Conservation (phyloP, 2,113 vertebrate species). For the Psittacula cyanocephala region DNA sequence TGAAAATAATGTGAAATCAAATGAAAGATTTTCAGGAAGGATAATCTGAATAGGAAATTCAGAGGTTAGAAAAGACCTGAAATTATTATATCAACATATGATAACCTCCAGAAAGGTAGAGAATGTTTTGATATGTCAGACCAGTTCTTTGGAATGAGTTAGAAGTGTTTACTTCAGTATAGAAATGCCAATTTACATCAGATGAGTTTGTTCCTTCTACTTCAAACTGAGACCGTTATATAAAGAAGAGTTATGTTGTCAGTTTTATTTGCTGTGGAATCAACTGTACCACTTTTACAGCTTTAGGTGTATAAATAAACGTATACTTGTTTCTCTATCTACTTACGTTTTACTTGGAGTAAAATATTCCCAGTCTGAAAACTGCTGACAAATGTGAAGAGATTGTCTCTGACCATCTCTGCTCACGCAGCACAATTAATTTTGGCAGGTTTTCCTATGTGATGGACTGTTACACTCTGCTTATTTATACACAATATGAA, state of each 20-base stretch:
- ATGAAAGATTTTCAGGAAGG: neutral
- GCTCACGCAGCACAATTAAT: slow-evolving; percentile 23
- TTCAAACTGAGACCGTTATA: neutral
- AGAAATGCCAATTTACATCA: neutral
- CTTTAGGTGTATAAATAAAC: neutral
- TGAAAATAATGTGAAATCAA: neutral
- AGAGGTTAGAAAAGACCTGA: neutral
- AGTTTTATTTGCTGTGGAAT: neutral
- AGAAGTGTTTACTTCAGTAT: neutral
- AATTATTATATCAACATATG: neutral
- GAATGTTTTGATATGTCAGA: neutral
- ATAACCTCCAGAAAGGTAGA: neutral
- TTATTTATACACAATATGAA: slow-evolving; percentile 30
- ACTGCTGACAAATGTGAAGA: slow-evolving; percentile 31
- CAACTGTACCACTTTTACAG: neutral
- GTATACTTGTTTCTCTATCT: neutral
- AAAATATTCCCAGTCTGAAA: neutral
- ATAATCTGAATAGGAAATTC: neutral
- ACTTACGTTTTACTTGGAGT: neutral
- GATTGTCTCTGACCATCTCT: slow-evolving; percentile 14
- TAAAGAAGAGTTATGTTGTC: neutral
- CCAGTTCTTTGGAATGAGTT: neutral
- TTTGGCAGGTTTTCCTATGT: slow-evolving; percentile 9
- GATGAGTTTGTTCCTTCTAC: neutral
- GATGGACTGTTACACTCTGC: neutral